Conservation (phyloP, 2,113 vertebrate genomes). For the Herpailurus yagouaroundi region DNA sequence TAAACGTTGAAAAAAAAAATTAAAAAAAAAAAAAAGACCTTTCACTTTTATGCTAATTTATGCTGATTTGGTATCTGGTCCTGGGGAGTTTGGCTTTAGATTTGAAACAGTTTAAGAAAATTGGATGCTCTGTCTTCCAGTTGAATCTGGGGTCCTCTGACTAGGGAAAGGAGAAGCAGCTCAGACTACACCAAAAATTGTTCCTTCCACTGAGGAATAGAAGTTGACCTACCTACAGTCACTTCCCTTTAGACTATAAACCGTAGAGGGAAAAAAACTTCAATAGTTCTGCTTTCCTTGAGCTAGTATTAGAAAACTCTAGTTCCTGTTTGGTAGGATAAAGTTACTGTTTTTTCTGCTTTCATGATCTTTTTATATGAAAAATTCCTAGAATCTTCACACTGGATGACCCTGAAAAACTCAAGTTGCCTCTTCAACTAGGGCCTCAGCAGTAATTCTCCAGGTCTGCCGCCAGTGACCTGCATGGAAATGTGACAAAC, state of each 20-base stretch:
- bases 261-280: neutral
- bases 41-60: neutral
- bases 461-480: neutral
- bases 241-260: neutral
- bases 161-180: neutral
- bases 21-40: neutral
- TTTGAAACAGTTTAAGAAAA: neutral
- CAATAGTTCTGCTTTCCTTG: neutral
- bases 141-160: neutral
- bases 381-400: neutral
- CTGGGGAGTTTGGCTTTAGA: neutral
- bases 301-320: neutral
- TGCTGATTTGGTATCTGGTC: neutral
- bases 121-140: neutral
- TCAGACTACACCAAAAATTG: neutral
- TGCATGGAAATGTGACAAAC: neutral
- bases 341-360: neutral
- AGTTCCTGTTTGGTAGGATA: neutral
- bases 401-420: neutral
- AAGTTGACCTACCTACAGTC: neutral
- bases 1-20: too few species aligned
- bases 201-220: neutral
- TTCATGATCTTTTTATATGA: constrained; percentile 10
- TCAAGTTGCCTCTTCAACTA: constrained; percentile 3
- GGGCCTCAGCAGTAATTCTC: neutral